Evolutionary conservation across 2,888 invertebrate species (phyloP).

Genomic region (Caenorhabditis wallacei): DNA sequence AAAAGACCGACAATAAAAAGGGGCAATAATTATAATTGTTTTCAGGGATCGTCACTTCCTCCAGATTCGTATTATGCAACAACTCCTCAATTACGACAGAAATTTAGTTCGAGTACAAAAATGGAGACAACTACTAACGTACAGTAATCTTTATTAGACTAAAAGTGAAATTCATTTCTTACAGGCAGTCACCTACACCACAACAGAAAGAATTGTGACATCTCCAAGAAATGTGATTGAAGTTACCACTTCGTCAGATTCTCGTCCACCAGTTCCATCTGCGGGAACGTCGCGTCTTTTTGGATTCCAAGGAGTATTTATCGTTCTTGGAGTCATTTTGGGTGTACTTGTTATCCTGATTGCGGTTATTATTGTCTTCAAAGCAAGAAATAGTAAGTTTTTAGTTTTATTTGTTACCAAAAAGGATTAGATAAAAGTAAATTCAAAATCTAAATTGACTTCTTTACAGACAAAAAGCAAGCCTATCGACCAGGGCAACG

Average conservation of each 20-base stretch:
- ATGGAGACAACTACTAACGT: slow-evolving; percentile 53
- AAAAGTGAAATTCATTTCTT: neutral
- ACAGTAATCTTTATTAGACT: neutral
- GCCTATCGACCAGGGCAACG: slow-evolving; percentile 65
- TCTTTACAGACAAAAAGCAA: slow-evolving; percentile 61
- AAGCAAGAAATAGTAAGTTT: slow-evolving; percentile 67
- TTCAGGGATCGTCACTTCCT: slow-evolving; percentile 69
- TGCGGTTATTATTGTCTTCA: slow-evolving; percentile 62
- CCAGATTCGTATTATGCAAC: slow-evolving; percentile 67
- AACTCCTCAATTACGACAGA: slow-evolving; percentile 61
- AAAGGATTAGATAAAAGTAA: too few species aligned
- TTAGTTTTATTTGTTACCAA: neutral
- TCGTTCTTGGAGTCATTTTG: slow-evolving; percentile 61
- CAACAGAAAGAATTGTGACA: slow-evolving; percentile 33
- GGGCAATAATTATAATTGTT: slow-evolving; percentile 30
- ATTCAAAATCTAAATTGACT: too few species aligned
- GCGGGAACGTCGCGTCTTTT: slow-evolving; percentile 28
- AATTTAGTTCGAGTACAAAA: slow-evolving; percentile 51
- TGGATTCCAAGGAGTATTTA: slow-evolving; percentile 49
- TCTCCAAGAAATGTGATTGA: slow-evolving; percentile 53
- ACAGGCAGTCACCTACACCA: slow-evolving; percentile 40
- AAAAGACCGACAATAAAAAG: neutral
- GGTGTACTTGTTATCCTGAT: slow-evolving; percentile 56
- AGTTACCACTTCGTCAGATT: slow-evolving; percentile 34
- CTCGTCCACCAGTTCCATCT: slow-evolving; percentile 48